Base-by-base conservation (phyloP, 2,888 invertebrate species). In the Lacanobia oleracea region DNA sequence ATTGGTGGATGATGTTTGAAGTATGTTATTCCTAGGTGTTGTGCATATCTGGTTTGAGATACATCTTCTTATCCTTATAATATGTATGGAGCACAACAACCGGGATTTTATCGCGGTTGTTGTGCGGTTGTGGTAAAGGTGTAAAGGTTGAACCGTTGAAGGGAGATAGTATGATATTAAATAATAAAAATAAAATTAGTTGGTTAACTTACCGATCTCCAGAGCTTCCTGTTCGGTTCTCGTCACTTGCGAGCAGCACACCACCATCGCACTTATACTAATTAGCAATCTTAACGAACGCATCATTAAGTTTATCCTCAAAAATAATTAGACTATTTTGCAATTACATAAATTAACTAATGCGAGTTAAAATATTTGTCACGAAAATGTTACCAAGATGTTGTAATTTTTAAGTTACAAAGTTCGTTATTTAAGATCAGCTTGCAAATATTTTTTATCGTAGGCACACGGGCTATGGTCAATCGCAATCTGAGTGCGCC, bases 201-300 rank as follows among this genome's bases (percentile, higher is more conserved):
- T 40, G 4, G 8, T 60, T 43, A 23, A 88, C 94, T 88, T 87
- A 94, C 94, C 87, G 60, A 94, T 94, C 83, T 93, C 92, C 6
- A 74, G 61, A 48, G 84, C 89, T 84, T 93, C 93, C 60, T 84
- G 83, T 67, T 90, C 90, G 2, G 90, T 86, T 61, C 67, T 89
- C 40, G 90, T 87, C 51, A 88, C 67, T 85, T 90, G 90, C 40
- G 89, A 86, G 86, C 81, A 88, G 78, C 90, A 92, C 84, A 94
- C 78, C 83, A 94, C 86, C 66, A 93, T 77, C 37, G 71, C 91
- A 92, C 91, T 83, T 27, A 91, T 79, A 87, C 88, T 83, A 48
- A 90, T 60, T 23, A 89, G 53, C 75, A 85, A 86, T 65, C 83
- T 88, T 59, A 88, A 67, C 23, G 81, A 83, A 77, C 75, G 81